Base-by-base conservation (phyloP, 1,140 invertebrate species). In the Drosophila suzukii region DNA sequence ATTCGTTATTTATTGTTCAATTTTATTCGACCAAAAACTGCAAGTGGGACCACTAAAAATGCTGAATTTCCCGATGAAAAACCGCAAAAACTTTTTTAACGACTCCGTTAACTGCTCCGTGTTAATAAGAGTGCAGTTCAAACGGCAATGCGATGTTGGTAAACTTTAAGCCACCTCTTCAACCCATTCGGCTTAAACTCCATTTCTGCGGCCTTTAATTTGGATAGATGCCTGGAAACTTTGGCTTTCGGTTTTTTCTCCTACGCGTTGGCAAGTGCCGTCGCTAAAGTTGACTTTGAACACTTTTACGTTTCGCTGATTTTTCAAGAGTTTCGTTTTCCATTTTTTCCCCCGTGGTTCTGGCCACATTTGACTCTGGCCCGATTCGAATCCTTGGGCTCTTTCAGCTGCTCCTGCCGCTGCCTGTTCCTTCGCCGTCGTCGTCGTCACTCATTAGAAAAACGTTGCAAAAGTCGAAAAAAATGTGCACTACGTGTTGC, bases 221-320 rank as follows among this genome's bases (percentile, higher is more conserved):
- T 72, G 53, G 68, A 20, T 20, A 20, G 20, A 30, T 34, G 39
- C 30, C 66, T 43, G 34, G n/a, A 46, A 46, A 72, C 65, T 71
- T 71, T 70, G 43, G 15, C 51, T 57, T 13, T 47, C 34, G 15
- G 60, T 50, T 67, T 55, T 55, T 78, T 38, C 36, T 34, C 17
- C 32, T 34, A 34, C 39, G 57, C 44, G 68, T 59, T 50, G 60
- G 56, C 78, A 78, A 83, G 83, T 75, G 80, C 66, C 55, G 65
- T 59, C 65, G 68, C 56, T 59, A 78, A 90, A 90, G 86, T 90
- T 90, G 82, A 83, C 86, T 90, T 90, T 90, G 86, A 90, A 90
- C 86, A 90, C 86, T 90, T 90, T 90, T 86, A 82, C 86, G 83
- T 83, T 90, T 90, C 86, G 86, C 79, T 90, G 86, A 83, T 78